Evolutionary conservation across 2,113 vertebrate species (phyloP), one percentile per base, ranked within the genome.

Genomic region (Pampusana beccarii): DNA sequence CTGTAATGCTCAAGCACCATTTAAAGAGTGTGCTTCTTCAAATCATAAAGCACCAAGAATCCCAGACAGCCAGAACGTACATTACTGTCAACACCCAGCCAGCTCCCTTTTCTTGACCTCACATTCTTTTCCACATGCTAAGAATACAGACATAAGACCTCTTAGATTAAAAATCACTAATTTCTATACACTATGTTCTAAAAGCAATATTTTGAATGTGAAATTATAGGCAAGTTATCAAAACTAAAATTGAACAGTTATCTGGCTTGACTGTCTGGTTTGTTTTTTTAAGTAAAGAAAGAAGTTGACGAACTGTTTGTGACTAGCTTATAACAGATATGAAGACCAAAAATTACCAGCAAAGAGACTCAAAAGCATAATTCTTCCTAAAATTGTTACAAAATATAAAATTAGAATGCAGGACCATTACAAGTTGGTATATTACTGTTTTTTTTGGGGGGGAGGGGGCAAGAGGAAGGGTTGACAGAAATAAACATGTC

Each of bases 381-480:
- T 50, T 82, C 16, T 85, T 71, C 17, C 29, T 36, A 36, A 71
- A 91, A 33, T 10, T 71, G 1, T 58, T n/a, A 60, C 1, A 2
- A 66, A 81, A 17, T 5, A 29, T 26, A 67, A 74, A 66, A 14
- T 46, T 12, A 53, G 31, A 48, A 56, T 31, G 29, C 17, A 38
- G 6, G 19, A 65, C 13, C 65, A 14, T 9, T 40, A 40, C 5
- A 25, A 33, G 4, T 28, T 89, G 3, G 23, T 69, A 8, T 64
- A n/a, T 33, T 46, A 14, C 34, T 54, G 18, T 0, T 5, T 2
- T 1, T 1, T 60, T 70, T 51, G 5, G 8, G 17, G 2, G 44
- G 2, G 2, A 25, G 4, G 5, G n/a, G 3, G 10, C 1, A 0
- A 70, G 29, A 72, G 21, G 69, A 67, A 72, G 4, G 0, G 5